phyloP scores from a whole-genome alignment of 2,797 vertebrate species.

The Phylloscopus collybita region DNA sequence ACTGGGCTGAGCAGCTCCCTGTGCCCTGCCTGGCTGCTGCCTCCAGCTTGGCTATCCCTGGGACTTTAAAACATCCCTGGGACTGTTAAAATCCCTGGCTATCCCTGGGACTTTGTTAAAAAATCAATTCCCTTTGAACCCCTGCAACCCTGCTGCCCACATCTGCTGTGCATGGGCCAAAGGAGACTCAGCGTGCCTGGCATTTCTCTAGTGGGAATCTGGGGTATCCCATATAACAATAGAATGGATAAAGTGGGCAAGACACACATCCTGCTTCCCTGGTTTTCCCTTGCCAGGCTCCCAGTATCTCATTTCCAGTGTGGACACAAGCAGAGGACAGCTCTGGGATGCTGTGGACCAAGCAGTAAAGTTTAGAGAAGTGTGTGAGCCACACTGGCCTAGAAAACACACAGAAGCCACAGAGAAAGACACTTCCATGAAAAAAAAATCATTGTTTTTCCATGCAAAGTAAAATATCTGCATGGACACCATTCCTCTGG shows the following conservation, averaged over 20 bases:
- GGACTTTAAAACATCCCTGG: background rate
- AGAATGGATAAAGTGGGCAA: background rate
- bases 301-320: accelerated
- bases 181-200: background rate
- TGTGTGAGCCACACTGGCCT: accelerated
- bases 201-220: background rate
- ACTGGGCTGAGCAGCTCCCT: accelerated
- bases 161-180: accelerated
- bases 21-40: background rate
- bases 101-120: background rate
- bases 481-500: background rate
- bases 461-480: accelerated
- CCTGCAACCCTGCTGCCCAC: background rate
- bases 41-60: background rate
- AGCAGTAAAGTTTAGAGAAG: background rate
- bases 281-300: background rate
- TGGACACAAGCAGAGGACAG: background rate
- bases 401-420: background rate
- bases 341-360: background rate
- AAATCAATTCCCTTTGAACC: background rate
- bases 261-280: accelerated
- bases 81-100: background rate
- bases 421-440: background rate
- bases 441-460: background rate
- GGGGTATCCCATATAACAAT: accelerated